phyloP scores from a whole-genome alignment of 30 jellyfish, hydroid and myxozoan genomes.

The Turritopsis dohrnii region DNA sequence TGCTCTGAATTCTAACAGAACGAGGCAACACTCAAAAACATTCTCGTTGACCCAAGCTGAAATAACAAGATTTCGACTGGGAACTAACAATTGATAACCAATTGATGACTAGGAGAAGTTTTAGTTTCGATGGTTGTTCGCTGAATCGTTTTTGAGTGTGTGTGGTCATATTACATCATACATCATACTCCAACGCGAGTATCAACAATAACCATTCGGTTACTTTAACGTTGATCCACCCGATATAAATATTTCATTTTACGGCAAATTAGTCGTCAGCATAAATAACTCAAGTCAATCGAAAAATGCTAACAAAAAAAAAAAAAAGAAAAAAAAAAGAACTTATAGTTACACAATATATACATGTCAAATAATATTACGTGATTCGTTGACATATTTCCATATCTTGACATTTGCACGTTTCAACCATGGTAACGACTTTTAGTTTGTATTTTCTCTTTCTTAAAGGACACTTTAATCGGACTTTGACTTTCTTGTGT shows the following conservation, averaged over 20 bases:
- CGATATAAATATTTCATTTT: not conserved
- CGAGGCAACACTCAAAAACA: no score
- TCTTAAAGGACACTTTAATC: not conserved
- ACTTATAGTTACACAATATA: not conserved
- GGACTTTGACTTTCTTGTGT: not conserved
- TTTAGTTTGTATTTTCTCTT: not conserved
- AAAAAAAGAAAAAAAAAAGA: not conserved
- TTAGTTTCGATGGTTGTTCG: no score
- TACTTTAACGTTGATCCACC: not conserved
- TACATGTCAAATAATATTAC: no score
- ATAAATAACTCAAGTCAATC: not conserved
- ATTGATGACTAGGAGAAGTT: no score
- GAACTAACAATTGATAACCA: no score
- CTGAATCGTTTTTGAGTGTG: no score
- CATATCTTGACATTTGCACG: not conserved
- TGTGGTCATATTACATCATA: not conserved
- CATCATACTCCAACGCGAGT: not conserved
- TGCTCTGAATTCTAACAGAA: no score
- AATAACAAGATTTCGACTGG: no score
- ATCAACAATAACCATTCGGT: not conserved
- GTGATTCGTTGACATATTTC: not conserved
- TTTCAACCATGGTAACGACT: not conserved
- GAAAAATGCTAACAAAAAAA: not conserved
- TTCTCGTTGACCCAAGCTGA: no score
- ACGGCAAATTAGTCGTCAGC: not conserved